Evolutionary conservation across 2,797 vertebrate species (phyloP).

Genomic region (Okamejei kenojei): DNA sequence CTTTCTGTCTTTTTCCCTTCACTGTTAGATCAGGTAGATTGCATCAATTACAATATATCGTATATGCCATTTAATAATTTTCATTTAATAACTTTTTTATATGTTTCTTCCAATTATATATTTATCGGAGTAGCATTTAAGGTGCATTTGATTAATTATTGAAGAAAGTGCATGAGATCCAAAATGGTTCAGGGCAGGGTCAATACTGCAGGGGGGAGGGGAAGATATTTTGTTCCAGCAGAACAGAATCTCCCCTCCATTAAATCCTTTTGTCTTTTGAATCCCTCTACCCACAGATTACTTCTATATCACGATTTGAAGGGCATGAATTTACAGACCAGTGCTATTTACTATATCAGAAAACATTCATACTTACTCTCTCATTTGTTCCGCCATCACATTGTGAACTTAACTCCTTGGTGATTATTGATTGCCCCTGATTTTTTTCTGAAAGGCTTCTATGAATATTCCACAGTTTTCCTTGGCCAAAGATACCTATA

Average conservation of each 20-base stretch:
- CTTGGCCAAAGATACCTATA: slow-evolving; percentile 45
- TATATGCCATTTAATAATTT: neutral
- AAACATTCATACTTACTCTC: slow-evolving; percentile 1
- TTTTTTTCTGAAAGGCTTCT: slow-evolving; percentile 17
- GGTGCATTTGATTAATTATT: neutral
- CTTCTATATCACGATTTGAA: neutral
- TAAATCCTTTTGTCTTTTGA: neutral
- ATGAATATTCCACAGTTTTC: slow-evolving; percentile 42
- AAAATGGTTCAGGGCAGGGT: neutral
- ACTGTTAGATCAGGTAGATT: neutral
- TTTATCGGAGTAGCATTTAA: neutral
- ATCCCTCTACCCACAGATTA: neutral
- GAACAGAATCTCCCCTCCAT: neutral
- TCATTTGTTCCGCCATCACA: neutral
- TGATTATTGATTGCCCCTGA: neutral
- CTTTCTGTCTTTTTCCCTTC: neutral
- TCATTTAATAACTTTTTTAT: neutral
- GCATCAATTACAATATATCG: neutral
- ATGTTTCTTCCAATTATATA: neutral
- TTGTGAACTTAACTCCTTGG: neutral
- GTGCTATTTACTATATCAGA: neutral
- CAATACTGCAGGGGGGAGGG: neutral
- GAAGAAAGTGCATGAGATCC: neutral
- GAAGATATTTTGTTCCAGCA: neutral
- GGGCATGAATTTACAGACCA: neutral